Percentiles rank a stretch among this genome's conserved stretches.
Conservation (phyloP, 2,888 invertebrate genomes). For the Piscicola geometra region DNA sequence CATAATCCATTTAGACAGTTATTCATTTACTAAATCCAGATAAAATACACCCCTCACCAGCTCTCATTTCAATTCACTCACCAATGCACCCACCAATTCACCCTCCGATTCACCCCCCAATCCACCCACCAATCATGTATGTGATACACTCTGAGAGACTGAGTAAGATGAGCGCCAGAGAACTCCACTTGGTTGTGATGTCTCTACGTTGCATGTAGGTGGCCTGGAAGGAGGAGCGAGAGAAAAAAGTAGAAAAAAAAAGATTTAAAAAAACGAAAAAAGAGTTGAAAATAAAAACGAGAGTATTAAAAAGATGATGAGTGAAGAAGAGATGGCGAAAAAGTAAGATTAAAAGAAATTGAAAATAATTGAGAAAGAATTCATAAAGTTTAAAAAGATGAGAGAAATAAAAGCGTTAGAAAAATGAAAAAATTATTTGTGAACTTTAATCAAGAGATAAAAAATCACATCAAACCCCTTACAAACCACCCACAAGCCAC, state of each 20-base stretch:
- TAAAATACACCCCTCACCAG: too few species aligned
- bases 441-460: too few species aligned
- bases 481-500: too few species aligned
- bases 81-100: not conserved
- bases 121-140: slow-evolving; percentile 42
- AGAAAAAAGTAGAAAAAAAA: not conserved
- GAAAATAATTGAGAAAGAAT: not conserved
- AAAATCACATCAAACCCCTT: too few species aligned
- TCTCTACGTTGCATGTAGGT: slow-evolving; percentile 46
- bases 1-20: too few species aligned
- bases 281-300: not conserved
- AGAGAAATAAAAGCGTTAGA: not conserved
- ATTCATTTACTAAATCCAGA: too few species aligned
- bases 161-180: slow-evolving; percentile 45
- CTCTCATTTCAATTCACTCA: too few species aligned
- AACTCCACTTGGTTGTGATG: slow-evolving; percentile 41
- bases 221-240: slow-evolving; percentile 42
- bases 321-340: too few species aligned
- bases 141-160: slow-evolving; percentile 46
- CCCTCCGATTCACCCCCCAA: not conserved
- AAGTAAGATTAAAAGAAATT: too few species aligned
- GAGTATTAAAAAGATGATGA: not conserved
- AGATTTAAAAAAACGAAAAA: too few species aligned
- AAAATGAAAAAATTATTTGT: not conserved
- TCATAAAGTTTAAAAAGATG: too few species aligned